A percentile compares a stretch with the other conserved stretches of the same genome.
These are phyloP conservation scores for Rallus limicola DNA, from an alignment of 2,113 vertebrate species.

Conservation along the genomic window DNA sequence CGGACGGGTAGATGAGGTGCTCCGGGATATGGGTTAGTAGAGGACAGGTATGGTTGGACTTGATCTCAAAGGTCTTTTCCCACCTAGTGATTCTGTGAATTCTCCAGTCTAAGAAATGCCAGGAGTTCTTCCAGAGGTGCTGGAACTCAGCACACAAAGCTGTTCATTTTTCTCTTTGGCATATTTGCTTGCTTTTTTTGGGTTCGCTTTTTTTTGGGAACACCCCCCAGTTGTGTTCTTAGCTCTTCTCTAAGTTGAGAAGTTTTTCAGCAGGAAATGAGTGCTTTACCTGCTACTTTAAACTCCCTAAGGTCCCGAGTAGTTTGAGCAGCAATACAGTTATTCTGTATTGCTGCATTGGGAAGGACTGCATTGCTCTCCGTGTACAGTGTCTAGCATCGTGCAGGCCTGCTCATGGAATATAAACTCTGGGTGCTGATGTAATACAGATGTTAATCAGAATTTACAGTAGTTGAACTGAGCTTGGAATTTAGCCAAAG, in stretches of 20 bases:
- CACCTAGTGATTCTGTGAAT: neutral
- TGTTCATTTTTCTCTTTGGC: neutral
- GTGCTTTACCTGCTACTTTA: neutral
- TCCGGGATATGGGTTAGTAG: no score
- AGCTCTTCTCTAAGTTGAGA: neutral
- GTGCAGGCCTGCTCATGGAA: neutral
- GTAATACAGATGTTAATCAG: slow-evolving; percentile 14
- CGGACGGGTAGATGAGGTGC: no score
- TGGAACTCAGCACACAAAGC: neutral
- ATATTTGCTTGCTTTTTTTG: no score
- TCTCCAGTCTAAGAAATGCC: neutral
- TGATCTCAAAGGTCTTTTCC: no score
- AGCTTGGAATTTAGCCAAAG: slow-evolving; percentile 5
- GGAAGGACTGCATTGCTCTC: neutral
- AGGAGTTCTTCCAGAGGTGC: neutral
- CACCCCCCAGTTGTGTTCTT: neutral
- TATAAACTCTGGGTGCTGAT: neutral
- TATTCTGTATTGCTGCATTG: no score
- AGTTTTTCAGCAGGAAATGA: neutral
- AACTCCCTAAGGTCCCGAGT: neutral
- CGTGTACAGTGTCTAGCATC: neutral
- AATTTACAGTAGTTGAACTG: slow-evolving; percentile 15
- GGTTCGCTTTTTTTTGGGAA: neutral
- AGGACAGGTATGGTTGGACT: no score
- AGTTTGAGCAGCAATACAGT: neutral